Base-by-base conservation (phyloP, 37 sponge, comb jelly and placozoan species). In the Oscarella lobularis region DNA sequence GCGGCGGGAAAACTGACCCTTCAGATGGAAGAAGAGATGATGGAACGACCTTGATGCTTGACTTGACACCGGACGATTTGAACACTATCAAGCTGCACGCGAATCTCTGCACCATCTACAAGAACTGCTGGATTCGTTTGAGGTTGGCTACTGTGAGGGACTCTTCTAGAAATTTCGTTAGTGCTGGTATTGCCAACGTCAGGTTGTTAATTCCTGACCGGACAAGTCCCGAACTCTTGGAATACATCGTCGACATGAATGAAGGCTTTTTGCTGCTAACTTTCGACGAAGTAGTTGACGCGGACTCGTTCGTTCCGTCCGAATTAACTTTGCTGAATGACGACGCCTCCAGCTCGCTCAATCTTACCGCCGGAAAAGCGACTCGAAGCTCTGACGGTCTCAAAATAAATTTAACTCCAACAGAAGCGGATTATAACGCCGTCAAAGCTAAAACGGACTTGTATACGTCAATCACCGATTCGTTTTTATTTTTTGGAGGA, bases 231-330 rank as follows among this genome's bases (percentile, higher is more conserved):
- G 80, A 73, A 27, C 78, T 93, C 14, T 33, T 78, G 3, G 34
- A 33, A 33, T 93, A 89, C 74, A 75, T 80, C 41, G 83, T 93
- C 36, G 83, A 93, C 70, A 78, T 93, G 6, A 76, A 87, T 68
- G 81, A 38, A 55, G 94, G 87, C 14, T 36, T 72, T 67, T 48
- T 76, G 20, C n/a, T 38, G 20, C 41, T 76, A 2, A 76, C 77
- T 29, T 76, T 76, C 60, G 77, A 76, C 54, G 77, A 76, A 76
- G 54, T 48, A 27, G 77, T 76, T 70, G 3, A 48, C 2, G 41
- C 37, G 2, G 60, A 67, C 3, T 70, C 77, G 27, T 35, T 76
- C 2, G 2, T 37, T 4, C 55, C 40, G 60, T 41, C 55, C 35
- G 5, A 70, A n/a, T 35, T 76, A 3, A 6, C 27, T 3, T n/a